These are phyloP conservation scores for Corydoras maculifer DNA, from an alignment of 2,113 vertebrate genomes.

Conservation along the genomic window DNA sequence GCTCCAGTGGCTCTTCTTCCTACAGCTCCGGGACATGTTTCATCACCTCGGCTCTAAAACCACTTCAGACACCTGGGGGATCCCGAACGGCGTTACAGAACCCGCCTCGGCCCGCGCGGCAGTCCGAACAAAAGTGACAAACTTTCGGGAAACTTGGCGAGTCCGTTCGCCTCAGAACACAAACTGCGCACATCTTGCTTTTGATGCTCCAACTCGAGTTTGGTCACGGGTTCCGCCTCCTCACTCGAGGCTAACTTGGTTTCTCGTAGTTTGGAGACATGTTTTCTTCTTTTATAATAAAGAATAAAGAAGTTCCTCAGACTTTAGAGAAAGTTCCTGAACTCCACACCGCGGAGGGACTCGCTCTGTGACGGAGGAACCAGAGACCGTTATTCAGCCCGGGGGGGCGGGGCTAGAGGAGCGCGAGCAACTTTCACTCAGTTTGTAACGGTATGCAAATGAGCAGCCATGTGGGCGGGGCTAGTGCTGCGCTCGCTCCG, in stretches of 20 bases:
- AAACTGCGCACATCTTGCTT: neutral
- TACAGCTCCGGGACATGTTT: slow-evolving; percentile 92
- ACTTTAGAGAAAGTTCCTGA: too few relatives aligned
- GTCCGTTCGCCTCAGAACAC: neutral
- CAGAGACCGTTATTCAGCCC: slow-evolving; percentile 32
- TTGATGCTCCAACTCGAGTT: neutral
- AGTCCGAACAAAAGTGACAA: neutral
- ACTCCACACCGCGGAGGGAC: slow-evolving; percentile 8
- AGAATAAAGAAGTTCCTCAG: too few relatives aligned
- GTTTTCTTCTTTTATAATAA: neutral
- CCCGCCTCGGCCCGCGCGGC: too few relatives aligned
- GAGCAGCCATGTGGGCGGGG: slow-evolving; percentile 27
- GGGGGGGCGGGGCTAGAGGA: slow-evolving; percentile 42
- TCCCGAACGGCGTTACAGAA: neutral
- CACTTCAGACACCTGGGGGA: slow-evolving; percentile 35
- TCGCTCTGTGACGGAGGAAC: too few relatives aligned
- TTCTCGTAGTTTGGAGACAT: slow-evolving; percentile 27
- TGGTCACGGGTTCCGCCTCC: neutral
- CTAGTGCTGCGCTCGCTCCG: neutral
- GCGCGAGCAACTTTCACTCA: slow-evolving; percentile 12
- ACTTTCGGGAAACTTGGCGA: neutral
- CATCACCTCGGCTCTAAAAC: slow-evolving; percentile 48
- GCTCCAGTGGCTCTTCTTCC: slow-evolving; percentile 96
- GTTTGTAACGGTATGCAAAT: slow-evolving; percentile 34
- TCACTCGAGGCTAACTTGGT: neutral